Evolutionary conservation across 2,888 invertebrate genomes (phyloP).

Genomic region (Sinodicranocentrus sp.): DNA sequence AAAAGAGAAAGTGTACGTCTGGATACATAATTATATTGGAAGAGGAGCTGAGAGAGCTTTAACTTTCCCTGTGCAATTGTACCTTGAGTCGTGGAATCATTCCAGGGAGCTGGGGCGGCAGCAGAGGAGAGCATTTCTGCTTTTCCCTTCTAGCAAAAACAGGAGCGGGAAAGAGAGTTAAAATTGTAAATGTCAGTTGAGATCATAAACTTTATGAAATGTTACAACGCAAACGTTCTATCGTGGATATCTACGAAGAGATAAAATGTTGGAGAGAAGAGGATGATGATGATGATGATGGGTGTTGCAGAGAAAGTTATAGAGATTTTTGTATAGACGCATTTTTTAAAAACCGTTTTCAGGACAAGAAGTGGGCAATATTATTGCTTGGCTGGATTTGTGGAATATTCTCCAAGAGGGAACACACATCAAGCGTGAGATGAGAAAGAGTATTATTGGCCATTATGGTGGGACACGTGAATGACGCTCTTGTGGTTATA

Average conservation of each 20-base stretch:
- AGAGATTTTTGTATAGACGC: not conserved
- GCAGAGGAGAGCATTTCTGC: too few relatives aligned
- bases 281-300: conserved; percentile 1
- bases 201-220: conserved; percentile 63
- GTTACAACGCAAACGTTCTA: conserved; percentile 42
- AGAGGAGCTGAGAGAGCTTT: not conserved
- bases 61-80: not conserved
- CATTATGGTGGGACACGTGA: conserved; percentile 3
- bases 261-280: conserved; percentile 1
- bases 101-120: not conserved
- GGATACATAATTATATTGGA: conserved; percentile 30
- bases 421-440: too few relatives aligned
- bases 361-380: not conserved
- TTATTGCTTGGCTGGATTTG: conserved; percentile 14
- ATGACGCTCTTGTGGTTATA: conserved; percentile 15
- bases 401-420: too few relatives aligned
- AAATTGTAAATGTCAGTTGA: conserved; percentile 66
- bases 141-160: not conserved
- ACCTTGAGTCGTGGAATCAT: too few relatives aligned
- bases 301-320: not conserved
- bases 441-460: conserved; percentile 19
- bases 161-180: conserved; percentile 38
- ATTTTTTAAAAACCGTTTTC: too few relatives aligned
- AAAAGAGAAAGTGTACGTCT: too few relatives aligned
- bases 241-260: conserved; percentile 13